These are phyloP conservation scores for Sipha maydis DNA, from an alignment of 2,888 invertebrate genomes.

Conservation along the genomic window DNA sequence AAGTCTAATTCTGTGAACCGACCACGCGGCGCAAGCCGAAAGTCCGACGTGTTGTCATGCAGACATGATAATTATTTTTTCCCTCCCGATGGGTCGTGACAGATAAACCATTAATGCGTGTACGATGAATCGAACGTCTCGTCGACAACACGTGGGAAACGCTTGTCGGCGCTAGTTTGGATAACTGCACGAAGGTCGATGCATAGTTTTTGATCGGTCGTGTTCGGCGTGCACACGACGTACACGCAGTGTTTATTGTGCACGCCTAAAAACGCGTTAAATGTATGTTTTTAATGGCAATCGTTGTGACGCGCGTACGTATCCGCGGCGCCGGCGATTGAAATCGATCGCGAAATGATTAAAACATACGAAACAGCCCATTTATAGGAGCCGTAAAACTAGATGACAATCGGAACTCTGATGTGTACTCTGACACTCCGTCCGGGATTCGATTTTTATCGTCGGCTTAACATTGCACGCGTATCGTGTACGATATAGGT, in stretches of 20 bases:
- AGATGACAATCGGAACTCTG: not conserved
- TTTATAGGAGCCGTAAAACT: not conserved
- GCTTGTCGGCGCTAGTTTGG: not conserved
- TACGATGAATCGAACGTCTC: not conserved
- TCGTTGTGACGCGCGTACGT: not conserved
- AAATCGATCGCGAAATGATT: not conserved
- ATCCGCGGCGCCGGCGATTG: not conserved
- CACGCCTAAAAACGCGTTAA: not conserved
- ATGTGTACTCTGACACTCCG: not conserved
- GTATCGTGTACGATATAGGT: too few relatives aligned
- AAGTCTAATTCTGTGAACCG: too few relatives aligned
- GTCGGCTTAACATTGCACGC: too few relatives aligned
- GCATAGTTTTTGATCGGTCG: not conserved
- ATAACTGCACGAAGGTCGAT: not conserved
- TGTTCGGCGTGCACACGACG: too few relatives aligned
- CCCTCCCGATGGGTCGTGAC: not conserved
- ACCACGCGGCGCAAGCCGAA: too few relatives aligned
- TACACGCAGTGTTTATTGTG: not conserved
- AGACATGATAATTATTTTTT: slow-evolving; percentile 5
- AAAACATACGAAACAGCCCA: too few relatives aligned
- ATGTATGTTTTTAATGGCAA: not conserved
- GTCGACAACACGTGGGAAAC: slow-evolving; percentile 1
- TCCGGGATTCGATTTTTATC: not conserved
- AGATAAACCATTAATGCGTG: not conserved
- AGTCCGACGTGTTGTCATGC: not conserved